Evolutionary conservation across 2,113 vertebrate genomes (phyloP), one percentile per base, ranked within the genome.

Genomic region (Lasiurus cinereus): DNA sequence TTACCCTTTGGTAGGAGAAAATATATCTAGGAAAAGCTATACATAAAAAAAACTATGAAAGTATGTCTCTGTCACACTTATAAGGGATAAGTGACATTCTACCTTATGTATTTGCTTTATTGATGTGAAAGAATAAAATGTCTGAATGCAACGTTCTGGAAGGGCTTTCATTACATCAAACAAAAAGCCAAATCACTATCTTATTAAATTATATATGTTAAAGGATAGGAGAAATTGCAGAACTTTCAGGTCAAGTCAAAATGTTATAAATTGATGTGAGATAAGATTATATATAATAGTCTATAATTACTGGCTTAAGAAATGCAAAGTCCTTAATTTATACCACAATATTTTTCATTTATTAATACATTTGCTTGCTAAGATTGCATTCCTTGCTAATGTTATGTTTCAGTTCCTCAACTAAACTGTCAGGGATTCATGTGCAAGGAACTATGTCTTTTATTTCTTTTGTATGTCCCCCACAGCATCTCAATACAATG

Each of bases 331-430:
- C 36, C 56, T 94, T 90, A 43, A 76, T 93, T 88, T 73, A 88
- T 43, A 96, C 52, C 43, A 64, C 43, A 78, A 54, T 69, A 86
- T 22, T 96, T 54, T 76, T 24, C 46, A 64, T 33, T 92, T 89
- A 88, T 21, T 77, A 46, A 90, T 66, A 92, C 8, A 86, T 0
- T 0, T 27, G 29, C 89, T 92, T 93, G 22, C 54, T 94, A 93
- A 91, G 22, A 92, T 73, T 88, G 88, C 95, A 94, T 74, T 88
- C 36, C 69, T 89, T 94, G 88, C 46, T 94, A 95, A 94, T 91
- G 50, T 85, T 96, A 77, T 79, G 19, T 90, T 96, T 96, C 54
- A 93, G 52, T 93, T 96, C 83, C 73, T 96, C 43, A 50, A 94
- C 62, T 96, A 82, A 89, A 95, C 3, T 92, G 62, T 91, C 69